Evolutionary conservation across 2,113 vertebrate species (phyloP).

Genomic region (Crotophaga sulcirostris): DNA sequence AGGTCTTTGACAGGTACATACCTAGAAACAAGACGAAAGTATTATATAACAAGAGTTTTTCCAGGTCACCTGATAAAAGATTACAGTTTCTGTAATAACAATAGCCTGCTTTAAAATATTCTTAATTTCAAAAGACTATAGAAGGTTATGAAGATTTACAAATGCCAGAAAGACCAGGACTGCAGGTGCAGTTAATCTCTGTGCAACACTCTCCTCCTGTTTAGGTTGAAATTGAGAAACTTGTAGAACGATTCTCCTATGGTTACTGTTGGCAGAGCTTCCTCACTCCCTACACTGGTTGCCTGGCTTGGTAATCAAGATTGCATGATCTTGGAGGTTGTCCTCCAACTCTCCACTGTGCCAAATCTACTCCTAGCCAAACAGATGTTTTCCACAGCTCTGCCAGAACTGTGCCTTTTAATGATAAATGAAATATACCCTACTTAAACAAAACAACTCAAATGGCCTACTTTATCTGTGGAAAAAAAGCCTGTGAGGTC

Average conservation of each 20-base stretch:
- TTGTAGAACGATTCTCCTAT: background rate
- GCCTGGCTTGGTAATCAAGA: background rate
- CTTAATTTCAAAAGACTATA: background rate
- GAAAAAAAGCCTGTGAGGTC: background rate
- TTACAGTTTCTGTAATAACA: background rate
- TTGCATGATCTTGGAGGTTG: too few relatives aligned
- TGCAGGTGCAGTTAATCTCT: background rate
- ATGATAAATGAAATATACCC: background rate
- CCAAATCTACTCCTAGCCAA: background rate
- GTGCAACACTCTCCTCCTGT: background rate
- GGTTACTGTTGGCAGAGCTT: background rate
- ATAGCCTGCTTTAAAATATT: background rate
- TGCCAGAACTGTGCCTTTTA: background rate
- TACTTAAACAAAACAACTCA: background rate
- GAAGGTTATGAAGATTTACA: background rate
- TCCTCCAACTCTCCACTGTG: background rate
- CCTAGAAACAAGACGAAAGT: conserved; percentile 39
- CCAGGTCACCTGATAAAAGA: background rate
- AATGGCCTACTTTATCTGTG: background rate
- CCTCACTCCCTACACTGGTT: background rate
- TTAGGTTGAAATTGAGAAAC: background rate
- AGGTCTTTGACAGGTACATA: conserved; percentile 80
- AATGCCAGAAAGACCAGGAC: background rate
- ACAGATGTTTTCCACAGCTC: background rate
- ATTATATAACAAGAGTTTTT: background rate